phyloP scores from a whole-genome alignment of 2,797 vertebrate genomes.

The Rousettus madagascariensis region DNA sequence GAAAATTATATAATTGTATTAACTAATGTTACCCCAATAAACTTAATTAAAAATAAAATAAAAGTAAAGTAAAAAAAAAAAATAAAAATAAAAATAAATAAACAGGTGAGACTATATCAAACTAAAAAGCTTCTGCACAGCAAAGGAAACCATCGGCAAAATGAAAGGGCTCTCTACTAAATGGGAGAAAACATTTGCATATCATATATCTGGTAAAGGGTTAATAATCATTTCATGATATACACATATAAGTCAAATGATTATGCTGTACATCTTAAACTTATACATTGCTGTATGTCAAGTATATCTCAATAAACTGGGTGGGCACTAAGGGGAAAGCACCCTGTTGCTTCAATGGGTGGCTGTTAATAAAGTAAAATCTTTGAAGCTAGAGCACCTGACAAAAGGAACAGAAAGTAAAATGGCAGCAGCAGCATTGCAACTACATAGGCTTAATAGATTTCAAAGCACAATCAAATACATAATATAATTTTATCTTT shows the following conservation, averaged over 20 bases:
- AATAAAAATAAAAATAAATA: not conserved
- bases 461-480: not conserved
- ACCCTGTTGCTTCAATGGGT: not conserved
- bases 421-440: not conserved
- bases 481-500: constrained; percentile 2
- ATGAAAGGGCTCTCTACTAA: not conserved
- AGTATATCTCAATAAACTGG: not conserved
- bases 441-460: not conserved
- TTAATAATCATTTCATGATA: not conserved
- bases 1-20: too few relatives aligned
- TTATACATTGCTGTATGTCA: not conserved
- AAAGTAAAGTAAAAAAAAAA: too few relatives aligned
- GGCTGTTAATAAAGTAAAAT: not conserved
- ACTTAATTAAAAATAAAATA: too few relatives aligned
- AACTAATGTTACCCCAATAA: too few relatives aligned
- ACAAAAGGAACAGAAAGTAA: constrained; percentile 18
- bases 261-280: not conserved
- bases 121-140: not conserved
- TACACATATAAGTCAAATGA: not conserved
- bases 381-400: not conserved
- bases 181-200: not conserved
- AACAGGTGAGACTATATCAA: not conserved
- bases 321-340: not conserved
- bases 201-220: not conserved
- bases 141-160: not conserved